Evolutionary conservation across 2,888 invertebrate species (phyloP), one percentile per base, ranked within the genome.

Genomic region (Tenthredo scrophulariae): DNA sequence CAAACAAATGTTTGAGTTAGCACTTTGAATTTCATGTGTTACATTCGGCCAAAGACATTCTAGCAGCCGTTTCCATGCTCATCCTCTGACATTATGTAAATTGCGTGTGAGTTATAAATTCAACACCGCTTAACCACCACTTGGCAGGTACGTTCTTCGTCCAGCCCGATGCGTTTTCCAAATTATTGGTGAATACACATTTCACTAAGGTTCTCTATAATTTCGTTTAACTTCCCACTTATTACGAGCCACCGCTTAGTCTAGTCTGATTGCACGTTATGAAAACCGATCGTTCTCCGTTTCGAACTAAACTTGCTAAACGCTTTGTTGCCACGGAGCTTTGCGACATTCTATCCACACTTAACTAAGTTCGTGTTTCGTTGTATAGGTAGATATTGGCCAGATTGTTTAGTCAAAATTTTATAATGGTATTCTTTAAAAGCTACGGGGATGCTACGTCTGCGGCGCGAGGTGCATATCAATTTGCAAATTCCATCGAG

Each of bases 401-500:
- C 77, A 29, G 37, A 62, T 80, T 80, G 40, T 80, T 15, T 62
- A 80, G 62, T 22, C 58, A n/a, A 80, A 62, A 80, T 80, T 40
- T 58, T 40, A 62, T 80, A 80, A 80, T 80, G 62, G 26, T 40
- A 37, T 29, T 37, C 40, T 80, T 62, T 15, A 62, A 9, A 40
- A 80, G 80, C 80, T 40, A 22, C 62, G 58, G 40, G 37, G 80
- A 22, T 62, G 22, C 80, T 37, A 33, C 62, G 40, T 40, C 80
- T 62, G 62, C 7, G n/a, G 54, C 80, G 80, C 40, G 84, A 40
- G 79, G 84, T 40, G 74, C 62, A 75, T 80, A 84, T 84, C 84
- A 84, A 84, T 84, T 84, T 80, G 84, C 84, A 33, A 84, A 84
- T 84, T 84, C 84, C 84, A 65, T 33, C 58, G 22, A 40, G 37